Evolutionary conservation across 2,797 vertebrate species (phyloP).

Genomic region (Chloroceryle amazona): DNA sequence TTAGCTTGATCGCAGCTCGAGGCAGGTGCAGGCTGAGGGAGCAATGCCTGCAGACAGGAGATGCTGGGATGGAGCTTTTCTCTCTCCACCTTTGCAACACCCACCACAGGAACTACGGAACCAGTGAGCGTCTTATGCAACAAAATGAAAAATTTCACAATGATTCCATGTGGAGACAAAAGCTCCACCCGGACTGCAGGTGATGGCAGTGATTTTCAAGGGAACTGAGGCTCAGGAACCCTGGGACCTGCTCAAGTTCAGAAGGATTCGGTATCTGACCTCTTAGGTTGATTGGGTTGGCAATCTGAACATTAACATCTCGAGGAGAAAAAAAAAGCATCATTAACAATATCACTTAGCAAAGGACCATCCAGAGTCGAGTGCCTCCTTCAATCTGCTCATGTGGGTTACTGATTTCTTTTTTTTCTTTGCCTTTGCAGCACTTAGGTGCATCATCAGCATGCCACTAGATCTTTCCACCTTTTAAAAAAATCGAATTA

Average conservation of each 20-base stretch:
- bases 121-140: accelerated
- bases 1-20: background rate
- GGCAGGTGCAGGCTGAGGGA: background rate
- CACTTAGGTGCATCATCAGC: background rate
- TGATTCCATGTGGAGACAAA: accelerated
- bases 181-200: accelerated
- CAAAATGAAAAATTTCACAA: background rate
- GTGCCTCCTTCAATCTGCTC: background rate
- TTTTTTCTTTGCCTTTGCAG: background rate
- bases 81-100: accelerated
- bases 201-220: background rate
- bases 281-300: background rate
- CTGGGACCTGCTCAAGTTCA: background rate
- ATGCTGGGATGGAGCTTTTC: background rate
- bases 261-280: background rate
- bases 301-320: background rate
- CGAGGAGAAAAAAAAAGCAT: background rate
- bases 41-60: accelerated
- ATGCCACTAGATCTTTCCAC: background rate
- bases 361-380: background rate
- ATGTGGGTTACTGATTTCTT: background rate
- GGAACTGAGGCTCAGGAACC: background rate
- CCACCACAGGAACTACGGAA: accelerated
- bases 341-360: background rate
- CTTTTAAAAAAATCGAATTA: slow-evolving; percentile 43